Base-by-base conservation (phyloP, 2,797 vertebrate species). In the Pempheris klunzingeri region DNA sequence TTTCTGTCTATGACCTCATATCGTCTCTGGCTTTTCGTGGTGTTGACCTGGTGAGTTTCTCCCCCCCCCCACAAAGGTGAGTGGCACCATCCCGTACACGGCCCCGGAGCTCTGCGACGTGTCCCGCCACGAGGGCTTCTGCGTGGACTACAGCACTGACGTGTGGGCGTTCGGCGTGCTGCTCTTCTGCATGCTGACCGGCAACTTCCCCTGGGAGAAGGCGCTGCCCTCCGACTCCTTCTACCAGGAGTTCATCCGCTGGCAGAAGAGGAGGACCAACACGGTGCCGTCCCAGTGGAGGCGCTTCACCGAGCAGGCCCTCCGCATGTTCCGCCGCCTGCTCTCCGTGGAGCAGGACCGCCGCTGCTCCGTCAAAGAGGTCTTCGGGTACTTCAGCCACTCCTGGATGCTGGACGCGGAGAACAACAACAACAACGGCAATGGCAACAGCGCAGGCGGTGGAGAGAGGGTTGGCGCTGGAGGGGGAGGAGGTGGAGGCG, bases 171-270 rank as follows among this genome's bases (percentile, higher is more conserved):
- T 96, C 2, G 96, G 96, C 0, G 96, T 96, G 63, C 94, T 96
- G 24, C 95, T 96, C 46, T 96, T 96, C 91, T 96, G 96, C 82
- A 96, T 96, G 94, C 94, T 96, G 71, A 96, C 96, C 0, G 96
- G 96, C 2, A 96, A 96, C 89, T 96, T 96, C 86, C 96, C 96
- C 18, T 96, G 96, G 96, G 96, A 96, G 87, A 96, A 96, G 83
- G 96, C 96, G 0, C 88, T 96, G 46, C 95, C 95, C 11, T 90
- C 93, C 0, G 96, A 96, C 83, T 92, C 95, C 44, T 96, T 96
- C 90, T 96, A 96, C 66, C 94, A 96, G 77, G 96, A 96, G 92
- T 96, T 96, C 84, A 90, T 94, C 73, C 94, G 94, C 84, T 96
- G 96, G 96, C 96, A 96, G 93, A 91, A 89, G 76, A 93, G 94